phyloP scores from a whole-genome alignment of 64 coral and sea anemone species.

The Porites australiensis region DNA sequence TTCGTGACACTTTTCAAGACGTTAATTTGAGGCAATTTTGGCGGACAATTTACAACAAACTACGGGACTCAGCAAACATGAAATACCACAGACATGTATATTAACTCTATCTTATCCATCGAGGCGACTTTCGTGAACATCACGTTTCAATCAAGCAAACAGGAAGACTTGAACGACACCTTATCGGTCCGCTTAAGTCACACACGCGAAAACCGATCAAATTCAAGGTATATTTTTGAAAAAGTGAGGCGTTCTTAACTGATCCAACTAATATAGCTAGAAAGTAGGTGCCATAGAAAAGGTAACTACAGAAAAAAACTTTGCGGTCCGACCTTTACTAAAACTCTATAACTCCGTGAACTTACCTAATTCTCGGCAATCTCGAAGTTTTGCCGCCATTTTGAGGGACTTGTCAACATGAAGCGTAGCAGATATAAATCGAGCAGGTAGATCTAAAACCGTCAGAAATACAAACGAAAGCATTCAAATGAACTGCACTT shows the following conservation, averaged over 20 bases:
- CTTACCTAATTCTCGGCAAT: conserved; percentile 21
- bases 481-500: background rate
- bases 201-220: background rate
- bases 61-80: too few species aligned
- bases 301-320: conserved; percentile 25
- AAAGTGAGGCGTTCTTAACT: conserved; percentile 19
- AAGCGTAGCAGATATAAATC: conserved; percentile 31
- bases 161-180: too few species aligned
- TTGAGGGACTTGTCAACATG: conserved; percentile 27
- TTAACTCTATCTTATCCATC: too few species aligned
- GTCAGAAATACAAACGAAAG: conserved; percentile 17
- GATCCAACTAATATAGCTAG: conserved; percentile 24
- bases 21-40: background rate
- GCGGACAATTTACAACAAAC: too few species aligned
- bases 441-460: conserved; percentile 27
- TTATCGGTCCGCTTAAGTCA: too few species aligned
- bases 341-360: conserved; percentile 12
- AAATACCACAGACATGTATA: too few species aligned
- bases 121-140: too few species aligned
- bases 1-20: conserved; percentile 14
- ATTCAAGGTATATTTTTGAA: conserved; percentile 12
- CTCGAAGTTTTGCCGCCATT: conserved; percentile 26
- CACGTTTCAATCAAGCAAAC: too few species aligned
- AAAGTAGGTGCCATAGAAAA: conserved; percentile 14
- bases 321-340: conserved; percentile 11